Base-by-base conservation (phyloP, 2,113 vertebrate genomes). In the Gobius niger region DNA sequence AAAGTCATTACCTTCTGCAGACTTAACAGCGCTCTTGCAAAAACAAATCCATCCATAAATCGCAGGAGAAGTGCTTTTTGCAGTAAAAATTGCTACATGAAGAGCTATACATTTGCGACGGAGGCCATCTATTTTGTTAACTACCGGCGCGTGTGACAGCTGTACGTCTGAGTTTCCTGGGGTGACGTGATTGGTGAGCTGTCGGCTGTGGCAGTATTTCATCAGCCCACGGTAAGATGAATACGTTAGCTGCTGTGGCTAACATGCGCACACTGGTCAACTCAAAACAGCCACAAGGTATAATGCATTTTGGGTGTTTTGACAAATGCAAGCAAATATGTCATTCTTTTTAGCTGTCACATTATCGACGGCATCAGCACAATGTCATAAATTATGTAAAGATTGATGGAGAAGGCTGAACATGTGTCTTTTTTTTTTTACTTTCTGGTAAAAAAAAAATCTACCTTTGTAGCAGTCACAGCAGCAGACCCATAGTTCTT, bases 181-280 rank as follows among this genome's bases (percentile, higher is more conserved):
- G 71, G 67, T 83, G 82, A 87, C 83, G 79, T 88, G 86, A 89
- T 87, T 85, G 75, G 82, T 88, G 74, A 74, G 77, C 79, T 88
- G 83, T 85, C 80, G 73, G 77, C 70, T 53, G 10, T 71, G 72
- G 80, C 63, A 80, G 61, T 85, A 75, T 84, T 87, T 75, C 73
- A 87, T 80, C 84, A 80, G 81, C 76, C 76, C 40, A 15, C 59
- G 61, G 67, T 56, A 76, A 60, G 71, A 15, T 51, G 24, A 75
- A 62, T 19, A 11, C 49, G 34, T 14, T 69, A 73, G 59, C 65
- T 61, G 68, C 63, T 59, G 16, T 47, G 7, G 11, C 57, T 60
- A 54, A 60, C 34, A 15, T 7, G 10, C 70, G 62, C 10, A 9
- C 16, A 9, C n/a, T 4, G 53, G 24, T 34, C 57, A 59, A 67